Percentiles rank a stretch among this genome's conserved stretches.
phyloP scores from a whole-genome alignment of 1,140 invertebrate species.

The Anastrepha ludens region DNA sequence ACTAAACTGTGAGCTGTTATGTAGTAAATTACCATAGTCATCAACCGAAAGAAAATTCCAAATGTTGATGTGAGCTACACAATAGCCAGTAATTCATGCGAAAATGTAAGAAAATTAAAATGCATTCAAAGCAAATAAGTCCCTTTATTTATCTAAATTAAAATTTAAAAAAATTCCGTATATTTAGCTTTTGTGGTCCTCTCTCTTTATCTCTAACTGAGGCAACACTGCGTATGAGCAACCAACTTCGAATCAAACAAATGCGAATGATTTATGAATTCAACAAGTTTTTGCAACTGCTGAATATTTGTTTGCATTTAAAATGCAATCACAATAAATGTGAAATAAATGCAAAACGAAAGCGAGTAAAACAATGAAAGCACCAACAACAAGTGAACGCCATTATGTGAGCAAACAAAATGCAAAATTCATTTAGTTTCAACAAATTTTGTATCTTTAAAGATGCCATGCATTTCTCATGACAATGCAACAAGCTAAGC shows the following conservation, averaged over 20 bases:
- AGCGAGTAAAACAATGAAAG: neutral
- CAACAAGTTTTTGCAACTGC: neutral
- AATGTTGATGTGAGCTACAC: too few relatives aligned
- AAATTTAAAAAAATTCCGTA: neutral
- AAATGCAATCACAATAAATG: slow-evolving; percentile 21
- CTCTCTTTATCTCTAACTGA: neutral
- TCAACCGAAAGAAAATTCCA: too few relatives aligned
- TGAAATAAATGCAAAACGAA: neutral
- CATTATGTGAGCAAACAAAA: slow-evolving; percentile 10
- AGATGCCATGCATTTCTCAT: slow-evolving; percentile 24
- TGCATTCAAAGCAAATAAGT: neutral
- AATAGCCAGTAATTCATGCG: neutral
- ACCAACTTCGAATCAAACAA: neutral
- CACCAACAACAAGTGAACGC: neutral
- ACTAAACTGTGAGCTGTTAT: too few relatives aligned
- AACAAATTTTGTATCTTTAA: slow-evolving; percentile 17
- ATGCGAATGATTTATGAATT: neutral
- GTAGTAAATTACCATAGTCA: too few relatives aligned
- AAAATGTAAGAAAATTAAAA: neutral
- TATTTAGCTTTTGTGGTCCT: too few relatives aligned
- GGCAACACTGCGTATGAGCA: slow-evolving; percentile 7
- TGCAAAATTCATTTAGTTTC: slow-evolving; percentile 21
- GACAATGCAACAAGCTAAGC: slow-evolving; percentile 2
- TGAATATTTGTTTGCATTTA: slow-evolving; percentile 28
- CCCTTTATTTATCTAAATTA: neutral